Evolutionary conservation across 1,140 invertebrate genomes (phyloP), one percentile per base, ranked within the genome.

Genomic region (Lasioglossum baleicum): DNA sequence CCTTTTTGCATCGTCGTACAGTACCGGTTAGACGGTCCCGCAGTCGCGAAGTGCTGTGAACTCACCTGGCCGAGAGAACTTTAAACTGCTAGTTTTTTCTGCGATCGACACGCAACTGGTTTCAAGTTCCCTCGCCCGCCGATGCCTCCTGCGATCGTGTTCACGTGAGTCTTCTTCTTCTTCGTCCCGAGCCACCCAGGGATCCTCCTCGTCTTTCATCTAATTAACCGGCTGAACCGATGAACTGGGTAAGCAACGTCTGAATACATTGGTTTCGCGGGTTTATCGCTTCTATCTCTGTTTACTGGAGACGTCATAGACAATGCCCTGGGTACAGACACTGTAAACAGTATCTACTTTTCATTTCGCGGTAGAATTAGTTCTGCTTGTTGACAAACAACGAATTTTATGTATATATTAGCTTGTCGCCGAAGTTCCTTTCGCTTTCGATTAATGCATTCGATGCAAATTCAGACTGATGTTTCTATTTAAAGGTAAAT

Each of bases 11-110:
- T 80, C 66, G 83, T 85, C 80, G 68, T 65, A 63, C 70, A 82
- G 80, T 80, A 77, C 70, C 69, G 73, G 83, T 87, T 76, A 48
- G 78, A 75, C 82, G 73, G 71, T 65, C 84, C 68, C 69, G 61
- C 35, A 26, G 77, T 68, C 60, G 81, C 68, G 22, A 84, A 75
- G 71, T 77, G 75, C 31, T 66, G 73, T 75, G 65, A 75, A 74
- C 56, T 71, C 53, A 64, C 40, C 65, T 58, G 26, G 17, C 22
- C 13, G 31, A 31, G 31, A 31, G 44, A 22, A 65, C 67, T 78
- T 56, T 15, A 58, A 67, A 31, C 65, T 53, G n/a, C 26, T 35
- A 35, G 40, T 75, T 67, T 42, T 48, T 63, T 44, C 44, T 11
- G 53, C 56, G 22, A 22, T 58, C 51, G 44, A 68, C 51, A 60